Conservation (phyloP, 2,797 vertebrate species). For the Iguana delicatissima region DNA sequence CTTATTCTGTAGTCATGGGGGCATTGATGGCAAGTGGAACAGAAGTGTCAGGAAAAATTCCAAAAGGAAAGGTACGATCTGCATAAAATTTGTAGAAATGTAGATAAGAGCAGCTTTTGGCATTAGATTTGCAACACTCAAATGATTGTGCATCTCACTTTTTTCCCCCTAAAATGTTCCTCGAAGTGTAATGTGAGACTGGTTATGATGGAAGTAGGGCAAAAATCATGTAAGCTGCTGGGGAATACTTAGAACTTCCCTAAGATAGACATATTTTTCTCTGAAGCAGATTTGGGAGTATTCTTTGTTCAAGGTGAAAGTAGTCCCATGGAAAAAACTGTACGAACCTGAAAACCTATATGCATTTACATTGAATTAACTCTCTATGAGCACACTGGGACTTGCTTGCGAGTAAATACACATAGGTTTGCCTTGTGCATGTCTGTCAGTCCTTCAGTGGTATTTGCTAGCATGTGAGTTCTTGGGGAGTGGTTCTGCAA, state of each 20-base stretch:
- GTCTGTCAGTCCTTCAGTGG: background rate
- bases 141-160: background rate
- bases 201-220: background rate
- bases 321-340: no score
- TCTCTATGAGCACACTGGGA: background rate
- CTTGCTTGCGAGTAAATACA: background rate
- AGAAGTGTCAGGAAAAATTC: slow-evolving; percentile 94
- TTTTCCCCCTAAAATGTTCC: background rate
- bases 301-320: background rate
- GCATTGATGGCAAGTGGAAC: slow-evolving; percentile 97
- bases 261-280: background rate
- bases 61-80: slow-evolving; percentile 91
- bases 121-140: background rate
- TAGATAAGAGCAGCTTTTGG: background rate
- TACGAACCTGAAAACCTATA: background rate
- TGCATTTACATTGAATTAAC: background rate
- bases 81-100: slow-evolving; percentile 24
- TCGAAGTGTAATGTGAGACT: background rate
- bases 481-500: background rate
- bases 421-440: background rate
- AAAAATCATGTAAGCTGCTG: background rate
- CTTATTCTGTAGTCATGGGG: slow-evolving; percentile 96
- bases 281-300: background rate
- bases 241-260: background rate
- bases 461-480: background rate